phyloP scores from a whole-genome alignment of 2,113 vertebrate species.

The Coturnix japonica region DNA sequence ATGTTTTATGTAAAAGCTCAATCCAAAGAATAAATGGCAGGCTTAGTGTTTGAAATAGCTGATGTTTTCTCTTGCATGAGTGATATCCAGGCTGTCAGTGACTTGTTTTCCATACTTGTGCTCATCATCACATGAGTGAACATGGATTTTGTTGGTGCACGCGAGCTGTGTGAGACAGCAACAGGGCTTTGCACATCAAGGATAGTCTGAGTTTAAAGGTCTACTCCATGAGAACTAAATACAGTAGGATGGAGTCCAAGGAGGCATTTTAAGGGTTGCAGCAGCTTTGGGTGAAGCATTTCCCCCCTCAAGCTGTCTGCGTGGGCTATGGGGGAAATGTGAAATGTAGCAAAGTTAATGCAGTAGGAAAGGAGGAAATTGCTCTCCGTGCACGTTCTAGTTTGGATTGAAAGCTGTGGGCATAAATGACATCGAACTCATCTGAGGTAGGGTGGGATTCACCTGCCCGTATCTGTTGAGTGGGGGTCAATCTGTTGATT shows the following conservation, averaged over 20 bases:
- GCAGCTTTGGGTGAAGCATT: neutral
- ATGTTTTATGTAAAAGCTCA: neutral
- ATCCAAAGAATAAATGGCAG: neutral
- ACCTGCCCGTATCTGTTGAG: neutral
- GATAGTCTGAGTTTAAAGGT: neutral
- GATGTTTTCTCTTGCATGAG: neutral
- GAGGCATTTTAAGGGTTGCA: neutral
- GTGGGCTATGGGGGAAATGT: neutral
- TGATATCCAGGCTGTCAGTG: neutral
- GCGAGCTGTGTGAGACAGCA: neutral
- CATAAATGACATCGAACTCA: neutral
- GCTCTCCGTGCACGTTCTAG: neutral
- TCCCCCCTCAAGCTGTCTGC: neutral
- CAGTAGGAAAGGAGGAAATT: neutral
- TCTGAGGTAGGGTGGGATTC: neutral
- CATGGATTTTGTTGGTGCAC: neutral
- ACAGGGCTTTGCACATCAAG: neutral
- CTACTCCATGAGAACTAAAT: neutral
- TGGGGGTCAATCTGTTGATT: neutral
- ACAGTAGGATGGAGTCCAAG: rapidly evolving
- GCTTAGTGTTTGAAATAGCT: neutral
- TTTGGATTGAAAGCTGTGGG: neutral
- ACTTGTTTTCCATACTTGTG: neutral
- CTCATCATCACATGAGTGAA: neutral
- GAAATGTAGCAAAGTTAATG: neutral